Percentiles rank a stretch among this genome's conserved stretches.
Conservation (phyloP, 1,140 invertebrate genomes). For the Riptortus pedestris region DNA sequence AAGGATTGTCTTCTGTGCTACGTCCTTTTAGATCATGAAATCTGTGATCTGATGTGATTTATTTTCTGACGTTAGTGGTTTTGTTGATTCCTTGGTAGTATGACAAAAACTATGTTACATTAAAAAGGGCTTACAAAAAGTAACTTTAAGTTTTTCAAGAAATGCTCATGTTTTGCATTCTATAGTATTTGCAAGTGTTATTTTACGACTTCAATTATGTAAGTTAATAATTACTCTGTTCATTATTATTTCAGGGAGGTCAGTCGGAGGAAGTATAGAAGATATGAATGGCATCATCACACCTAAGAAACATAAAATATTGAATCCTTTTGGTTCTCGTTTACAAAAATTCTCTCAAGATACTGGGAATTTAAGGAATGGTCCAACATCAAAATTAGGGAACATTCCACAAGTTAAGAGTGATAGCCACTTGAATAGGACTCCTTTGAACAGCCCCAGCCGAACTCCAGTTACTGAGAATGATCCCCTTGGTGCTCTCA, state of each 20-base stretch:
- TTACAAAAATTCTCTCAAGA: neutral
- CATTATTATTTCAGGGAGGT: constrained; percentile 23
- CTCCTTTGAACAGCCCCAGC: constrained; percentile 44
- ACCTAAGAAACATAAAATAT: constrained; percentile 15
- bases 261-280: constrained; percentile 20
- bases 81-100: no score
- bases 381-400: neutral
- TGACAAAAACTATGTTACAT: no score
- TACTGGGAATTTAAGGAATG: neutral
- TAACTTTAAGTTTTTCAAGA: no score
- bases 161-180: no score
- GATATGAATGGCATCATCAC: constrained; percentile 21
- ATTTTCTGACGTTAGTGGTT: no score
- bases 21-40: no score
- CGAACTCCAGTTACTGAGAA: constrained; percentile 78
- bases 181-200: no score
- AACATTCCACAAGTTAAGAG: neutral
- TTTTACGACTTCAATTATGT: no score
- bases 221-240: no score
- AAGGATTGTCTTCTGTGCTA: no score
- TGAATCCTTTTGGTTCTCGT: constrained; percentile 14
- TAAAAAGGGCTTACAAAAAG: no score
- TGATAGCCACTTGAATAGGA: constrained; percentile 27
- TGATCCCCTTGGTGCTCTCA: constrained; percentile 77
- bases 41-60: no score